phyloP scores from a whole-genome alignment of 2,113 vertebrate species.

The Fulica atra region DNA sequence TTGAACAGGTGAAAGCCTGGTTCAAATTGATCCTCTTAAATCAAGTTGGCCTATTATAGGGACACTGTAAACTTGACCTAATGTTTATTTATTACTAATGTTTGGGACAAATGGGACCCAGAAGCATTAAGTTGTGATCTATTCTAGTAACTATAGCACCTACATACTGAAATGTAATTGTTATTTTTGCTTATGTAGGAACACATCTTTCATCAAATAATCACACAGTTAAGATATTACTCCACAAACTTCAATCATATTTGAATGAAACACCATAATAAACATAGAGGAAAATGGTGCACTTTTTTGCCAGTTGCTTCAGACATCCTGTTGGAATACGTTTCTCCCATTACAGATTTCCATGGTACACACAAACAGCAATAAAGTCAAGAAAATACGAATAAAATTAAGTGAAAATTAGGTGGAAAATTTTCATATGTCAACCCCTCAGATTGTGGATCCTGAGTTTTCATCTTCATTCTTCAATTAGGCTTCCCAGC shows the following conservation, averaged over 20 bases:
- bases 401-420: neutral
- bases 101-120: neutral
- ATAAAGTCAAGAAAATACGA: neutral
- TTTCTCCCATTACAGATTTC: neutral
- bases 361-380: neutral
- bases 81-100: neutral
- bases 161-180: neutral
- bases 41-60: neutral
- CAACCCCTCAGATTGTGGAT: neutral
- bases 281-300: neutral
- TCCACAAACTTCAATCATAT: constrained; percentile 2
- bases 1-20: neutral
- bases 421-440: neutral
- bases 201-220: constrained; percentile 22
- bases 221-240: neutral
- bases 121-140: neutral
- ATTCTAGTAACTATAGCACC: neutral
- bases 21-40: neutral
- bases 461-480: neutral
- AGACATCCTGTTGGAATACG: neutral
- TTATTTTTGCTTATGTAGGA: constrained; percentile 13
- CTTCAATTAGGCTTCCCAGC: neutral
- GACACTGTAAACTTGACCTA: neutral
- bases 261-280: neutral
- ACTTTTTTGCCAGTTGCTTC: neutral